Conservation (phyloP, 2,113 vertebrate species). For the Rhadina sibilatrix region DNA sequence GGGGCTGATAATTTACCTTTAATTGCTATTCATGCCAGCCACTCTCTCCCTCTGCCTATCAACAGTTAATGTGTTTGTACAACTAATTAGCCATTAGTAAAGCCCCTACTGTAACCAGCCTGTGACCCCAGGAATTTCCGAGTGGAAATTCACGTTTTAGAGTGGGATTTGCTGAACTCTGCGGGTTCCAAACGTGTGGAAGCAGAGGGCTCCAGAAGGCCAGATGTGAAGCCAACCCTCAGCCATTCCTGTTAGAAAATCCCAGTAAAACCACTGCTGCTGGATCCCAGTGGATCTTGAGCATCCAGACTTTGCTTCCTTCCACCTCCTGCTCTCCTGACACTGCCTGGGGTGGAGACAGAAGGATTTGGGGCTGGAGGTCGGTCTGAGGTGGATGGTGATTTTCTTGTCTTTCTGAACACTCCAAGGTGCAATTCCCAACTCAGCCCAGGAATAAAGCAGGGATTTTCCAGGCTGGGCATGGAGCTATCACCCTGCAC, state of each 20-base stretch:
- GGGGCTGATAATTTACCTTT: background rate
- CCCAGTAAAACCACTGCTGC: background rate
- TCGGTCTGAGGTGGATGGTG: background rate
- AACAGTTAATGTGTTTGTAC: background rate
- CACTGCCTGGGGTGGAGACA: background rate
- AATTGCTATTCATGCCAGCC: background rate
- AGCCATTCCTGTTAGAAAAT: background rate
- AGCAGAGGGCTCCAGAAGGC: background rate
- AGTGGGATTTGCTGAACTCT: background rate
- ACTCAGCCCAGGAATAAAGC: background rate
- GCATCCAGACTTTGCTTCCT: background rate
- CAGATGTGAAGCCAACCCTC: background rate
- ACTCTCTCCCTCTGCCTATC: background rate
- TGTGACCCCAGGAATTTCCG: background rate
- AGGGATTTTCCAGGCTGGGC: background rate
- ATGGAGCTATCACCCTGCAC: background rate
- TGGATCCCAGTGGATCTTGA: background rate
- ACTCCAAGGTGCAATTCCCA: background rate
- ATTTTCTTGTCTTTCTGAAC: background rate
- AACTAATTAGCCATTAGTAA: background rate
- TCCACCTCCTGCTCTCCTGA: background rate
- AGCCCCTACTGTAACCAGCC: background rate
- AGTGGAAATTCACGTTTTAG: background rate
- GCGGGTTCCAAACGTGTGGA: accelerated
- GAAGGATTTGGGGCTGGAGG: background rate